phyloP scores from a whole-genome alignment of 2,888 invertebrate genomes.

The Drosophila austrosaltans region DNA sequence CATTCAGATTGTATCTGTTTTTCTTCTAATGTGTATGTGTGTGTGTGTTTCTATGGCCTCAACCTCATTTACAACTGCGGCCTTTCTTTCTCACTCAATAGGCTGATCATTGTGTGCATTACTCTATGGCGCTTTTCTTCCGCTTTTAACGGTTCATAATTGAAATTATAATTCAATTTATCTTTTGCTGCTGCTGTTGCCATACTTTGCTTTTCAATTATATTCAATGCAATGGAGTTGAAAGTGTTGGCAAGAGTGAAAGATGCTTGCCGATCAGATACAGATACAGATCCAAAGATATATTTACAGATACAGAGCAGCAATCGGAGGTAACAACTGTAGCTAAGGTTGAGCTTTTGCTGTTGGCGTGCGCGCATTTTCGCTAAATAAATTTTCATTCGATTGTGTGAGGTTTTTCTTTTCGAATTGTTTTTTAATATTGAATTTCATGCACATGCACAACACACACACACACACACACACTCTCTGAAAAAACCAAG shows the following conservation, averaged over 20 bases:
- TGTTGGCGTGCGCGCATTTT: constrained; percentile 48
- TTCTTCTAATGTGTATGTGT: constrained; percentile 15
- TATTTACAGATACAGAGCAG: constrained; percentile 4
- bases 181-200: constrained; percentile 50
- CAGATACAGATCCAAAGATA: constrained; percentile 33
- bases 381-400: constrained; percentile 66
- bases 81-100: constrained; percentile 54
- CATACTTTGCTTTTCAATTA: constrained; percentile 77
- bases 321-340: constrained; percentile 22
- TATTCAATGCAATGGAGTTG: constrained; percentile 63
- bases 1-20: constrained; percentile 27
- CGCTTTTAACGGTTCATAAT: constrained; percentile 78
- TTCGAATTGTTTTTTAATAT: constrained; percentile 40
- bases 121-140: constrained; percentile 63
- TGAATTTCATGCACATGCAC: constrained; percentile 53
- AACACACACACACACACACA: constrained; percentile 42
- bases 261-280: constrained; percentile 59
- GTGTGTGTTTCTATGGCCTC: constrained; percentile 34
- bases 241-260: constrained; percentile 69
- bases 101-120: constrained; percentile 32
- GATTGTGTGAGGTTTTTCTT: constrained; percentile 46
- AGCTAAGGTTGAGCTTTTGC: constrained; percentile 54
- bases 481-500: constrained; percentile 27
- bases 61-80: constrained; percentile 75
- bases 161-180: constrained; percentile 79